Base-by-base conservation (phyloP, 2,113 vertebrate genomes). In the Setophaga petechia region DNA sequence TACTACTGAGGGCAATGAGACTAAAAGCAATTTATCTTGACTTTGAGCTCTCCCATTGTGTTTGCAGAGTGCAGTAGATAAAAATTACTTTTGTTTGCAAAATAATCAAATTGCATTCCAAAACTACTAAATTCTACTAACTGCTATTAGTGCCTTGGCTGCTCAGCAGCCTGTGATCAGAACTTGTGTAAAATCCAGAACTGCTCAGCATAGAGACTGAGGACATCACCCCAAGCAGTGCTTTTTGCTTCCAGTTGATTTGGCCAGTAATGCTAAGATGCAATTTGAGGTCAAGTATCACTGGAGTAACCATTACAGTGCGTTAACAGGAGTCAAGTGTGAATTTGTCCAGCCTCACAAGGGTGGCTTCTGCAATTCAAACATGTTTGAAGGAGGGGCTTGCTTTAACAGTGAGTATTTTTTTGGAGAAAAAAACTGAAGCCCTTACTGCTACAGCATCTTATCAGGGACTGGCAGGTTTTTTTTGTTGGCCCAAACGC, bases 21-120 rank as follows among this genome's bases (percentile, higher is more conserved):
- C 63, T 58, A 44, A 80, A 89, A 90, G 85, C 83, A 90, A 68
- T 94, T 93, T 94, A 84, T 93, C 68, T 90, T 78, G 62, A 87
- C 62, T 93, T 94, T 80, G 41, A 79, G 44, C 92, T 96, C 72
- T 93, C 74, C 71, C 76, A 55, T 75, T 82, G 80, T 95, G 87
- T 96, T 95, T 95, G 73, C 68, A 87, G 87, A 94, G 37, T 62
- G 55, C 80, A 59, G 69, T 37, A 93, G 77, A 90, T 96, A 89
- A 93, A 93, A 96, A 91, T 80, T 22, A 86, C 81, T 84, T 94
- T 52, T 95, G 74, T 94, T 95, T 90, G 66, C 78, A 94, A 93
- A 93, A 93, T 92, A 91, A 90, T 88, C 33, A 71, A 89, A 89
- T 83, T 78, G 82, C 7, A 10, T 83, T 84, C 80, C 49, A 77